phyloP scores from a whole-genome alignment of 2,888 invertebrate genomes.

The Myathropa florea region DNA sequence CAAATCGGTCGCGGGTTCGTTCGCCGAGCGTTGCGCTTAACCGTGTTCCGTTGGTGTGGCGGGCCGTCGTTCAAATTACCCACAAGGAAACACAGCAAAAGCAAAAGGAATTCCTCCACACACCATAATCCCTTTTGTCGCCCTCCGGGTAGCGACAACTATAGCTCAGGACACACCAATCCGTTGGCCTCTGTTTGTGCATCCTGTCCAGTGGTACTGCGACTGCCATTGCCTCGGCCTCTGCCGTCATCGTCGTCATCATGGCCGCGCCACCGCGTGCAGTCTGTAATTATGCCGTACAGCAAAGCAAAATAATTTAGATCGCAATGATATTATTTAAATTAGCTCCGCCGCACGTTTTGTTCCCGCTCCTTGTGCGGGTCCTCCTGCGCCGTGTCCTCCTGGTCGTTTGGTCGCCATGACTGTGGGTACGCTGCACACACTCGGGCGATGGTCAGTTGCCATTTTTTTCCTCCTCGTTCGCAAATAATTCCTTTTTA shows the following conservation, averaged over 20 bases:
- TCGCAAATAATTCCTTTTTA: constrained; percentile 31
- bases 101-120: constrained; percentile 29
- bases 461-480: constrained; percentile 42
- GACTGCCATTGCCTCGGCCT: background rate
- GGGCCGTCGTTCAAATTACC: constrained; percentile 28
- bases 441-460: constrained; percentile 47
- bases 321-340: constrained; percentile 71
- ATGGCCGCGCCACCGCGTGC: constrained; percentile 61
- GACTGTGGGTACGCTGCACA: constrained; percentile 1
- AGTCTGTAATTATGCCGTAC: constrained; percentile 69
- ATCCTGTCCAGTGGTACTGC: constrained; percentile 39
- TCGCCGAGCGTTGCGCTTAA: too few relatives aligned
- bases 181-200: constrained; percentile 46
- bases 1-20: background rate
- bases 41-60: background rate
- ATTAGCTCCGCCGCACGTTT: constrained; percentile 65
- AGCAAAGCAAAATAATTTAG: constrained; percentile 70
- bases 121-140: constrained; percentile 58
- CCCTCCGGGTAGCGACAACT: constrained; percentile 55
- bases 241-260: constrained; percentile 37
- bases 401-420: background rate
- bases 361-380: constrained; percentile 29
- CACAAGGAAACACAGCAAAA: constrained; percentile 1
- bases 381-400: constrained; percentile 17
- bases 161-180: constrained; percentile 64